Evolutionary conservation across 2,888 invertebrate genomes (phyloP), one percentile per base, ranked within the genome.

Genomic region (Tortricodes alternella): DNA sequence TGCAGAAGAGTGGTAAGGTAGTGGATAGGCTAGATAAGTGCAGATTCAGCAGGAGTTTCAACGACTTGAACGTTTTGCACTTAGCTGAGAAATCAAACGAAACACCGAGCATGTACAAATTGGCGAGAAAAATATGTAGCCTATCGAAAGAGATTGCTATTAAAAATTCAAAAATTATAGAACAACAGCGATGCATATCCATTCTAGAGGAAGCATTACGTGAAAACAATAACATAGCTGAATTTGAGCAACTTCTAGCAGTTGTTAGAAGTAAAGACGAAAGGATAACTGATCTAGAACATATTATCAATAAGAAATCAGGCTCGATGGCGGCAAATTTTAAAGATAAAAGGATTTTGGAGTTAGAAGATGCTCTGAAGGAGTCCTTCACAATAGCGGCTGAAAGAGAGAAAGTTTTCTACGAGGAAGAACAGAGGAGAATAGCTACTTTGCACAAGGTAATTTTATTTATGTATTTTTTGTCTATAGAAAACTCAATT

Each of bases 361-460:
- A 96, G 73, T 80, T 96, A 58, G 95, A 96, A 77, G 95, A 96
- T 66, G 97, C 97, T 15, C 87, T 98, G 59, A 92, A 96, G 59
- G 96, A 96, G 79, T 97, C 96, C 61, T 94, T 95, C 53, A 78
- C 93, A 73, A 93, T 95, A 69, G 93, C 94, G n/a, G 92, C 93
- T 2, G 94, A 95, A 64, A 90, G 94, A 61, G 94, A 94, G 68
- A 91, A 91, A 65, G 92, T 94, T 62, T 91, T 94, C 62, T 92
- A 92, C 69, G 91, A 92, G 65, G 94, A 95, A 78, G 94, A 94
- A 76, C 86, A 91, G 67, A 90, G 91, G 68, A 89, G 93, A 67
- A 92, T 92, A 65, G 92, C 92, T 73, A 93, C 94, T 60, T 84
- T 94, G 68, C 92, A 93, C 69, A 94, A 93, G 92, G 95, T 95